Percentiles rank a stretch among this genome's conserved stretches.
Conservation (phyloP, 2,797 vertebrate species). For the Sorex maritimensis region DNA sequence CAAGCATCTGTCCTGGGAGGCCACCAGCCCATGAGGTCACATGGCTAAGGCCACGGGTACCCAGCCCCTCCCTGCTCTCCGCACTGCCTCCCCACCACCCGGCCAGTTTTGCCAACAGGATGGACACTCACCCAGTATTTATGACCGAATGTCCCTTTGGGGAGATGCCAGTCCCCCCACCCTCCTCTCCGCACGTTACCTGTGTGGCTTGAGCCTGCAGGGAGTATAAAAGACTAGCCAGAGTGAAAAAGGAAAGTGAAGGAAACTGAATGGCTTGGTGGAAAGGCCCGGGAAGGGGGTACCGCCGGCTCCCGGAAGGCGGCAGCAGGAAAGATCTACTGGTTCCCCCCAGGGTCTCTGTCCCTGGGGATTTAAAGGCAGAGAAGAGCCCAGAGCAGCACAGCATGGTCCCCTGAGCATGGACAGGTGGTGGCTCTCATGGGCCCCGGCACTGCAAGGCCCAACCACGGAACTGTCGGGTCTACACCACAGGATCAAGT, state of each 20-base stretch:
- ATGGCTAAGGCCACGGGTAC: background rate
- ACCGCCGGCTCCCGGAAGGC: background rate
- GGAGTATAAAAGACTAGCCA: background rate
- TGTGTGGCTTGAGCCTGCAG: background rate
- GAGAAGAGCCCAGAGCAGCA: no score
- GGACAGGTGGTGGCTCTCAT: no score
- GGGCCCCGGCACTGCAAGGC: no score
- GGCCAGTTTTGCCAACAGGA: background rate
- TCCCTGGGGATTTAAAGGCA: no score
- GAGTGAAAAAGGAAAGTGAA: background rate
- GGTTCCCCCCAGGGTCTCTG: no score
- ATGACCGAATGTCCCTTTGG: background rate
- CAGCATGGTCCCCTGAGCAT: no score
- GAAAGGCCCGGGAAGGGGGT: background rate
- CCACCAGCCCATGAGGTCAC: rapidly evolving
- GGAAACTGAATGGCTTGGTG: no score
- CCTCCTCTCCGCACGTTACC: background rate
- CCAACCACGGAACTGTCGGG: no score
- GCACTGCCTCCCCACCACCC: background rate
- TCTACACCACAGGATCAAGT: no score
- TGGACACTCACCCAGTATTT: background rate
- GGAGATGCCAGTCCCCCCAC: background rate
- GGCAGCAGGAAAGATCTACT: background rate
- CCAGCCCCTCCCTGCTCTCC: background rate
- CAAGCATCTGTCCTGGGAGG: rapidly evolving